These are phyloP conservation scores for Tor tambroides DNA, from an alignment of 2,113 vertebrate species.

Conservation along the genomic window DNA sequence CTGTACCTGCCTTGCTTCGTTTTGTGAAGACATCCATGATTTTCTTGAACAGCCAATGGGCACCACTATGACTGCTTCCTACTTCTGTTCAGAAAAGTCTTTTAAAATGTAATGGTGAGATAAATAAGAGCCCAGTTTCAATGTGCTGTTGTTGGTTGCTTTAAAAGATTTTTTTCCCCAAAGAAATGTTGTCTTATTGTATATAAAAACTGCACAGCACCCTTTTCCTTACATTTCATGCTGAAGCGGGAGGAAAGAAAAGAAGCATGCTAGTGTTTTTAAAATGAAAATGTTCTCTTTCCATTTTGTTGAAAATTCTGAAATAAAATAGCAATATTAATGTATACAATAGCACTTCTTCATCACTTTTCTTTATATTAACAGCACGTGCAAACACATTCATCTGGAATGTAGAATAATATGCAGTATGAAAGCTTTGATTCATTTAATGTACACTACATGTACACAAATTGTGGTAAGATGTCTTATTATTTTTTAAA, in stretches of 20 bases:
- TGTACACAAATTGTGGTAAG: background rate
- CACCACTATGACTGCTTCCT: background rate
- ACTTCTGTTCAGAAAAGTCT: background rate
- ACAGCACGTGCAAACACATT: background rate
- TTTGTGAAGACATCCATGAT: background rate
- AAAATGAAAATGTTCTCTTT: background rate
- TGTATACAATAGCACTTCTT: background rate
- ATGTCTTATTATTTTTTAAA: background rate
- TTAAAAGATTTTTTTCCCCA: background rate
- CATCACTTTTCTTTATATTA: background rate
- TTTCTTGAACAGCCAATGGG: slow-evolving; percentile 19
- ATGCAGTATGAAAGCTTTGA: background rate
- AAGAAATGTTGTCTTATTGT: background rate
- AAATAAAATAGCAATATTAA: background rate
- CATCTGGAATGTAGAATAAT: background rate
- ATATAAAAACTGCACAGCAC: background rate
- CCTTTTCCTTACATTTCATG: background rate
- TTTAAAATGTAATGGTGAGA: slow-evolving; percentile 2
- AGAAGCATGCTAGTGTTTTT: background rate
- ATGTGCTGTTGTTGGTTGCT: background rate
- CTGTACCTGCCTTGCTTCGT: slow-evolving; percentile 12
- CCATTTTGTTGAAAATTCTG: background rate
- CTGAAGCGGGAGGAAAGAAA: background rate
- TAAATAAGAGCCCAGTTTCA: background rate
- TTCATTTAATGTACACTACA: background rate